A percentile compares a stretch with the other conserved stretches of the same genome.
Evolutionary conservation across 2,797 vertebrate species (phyloP).

Genomic region (Siniperca undulata): DNA sequence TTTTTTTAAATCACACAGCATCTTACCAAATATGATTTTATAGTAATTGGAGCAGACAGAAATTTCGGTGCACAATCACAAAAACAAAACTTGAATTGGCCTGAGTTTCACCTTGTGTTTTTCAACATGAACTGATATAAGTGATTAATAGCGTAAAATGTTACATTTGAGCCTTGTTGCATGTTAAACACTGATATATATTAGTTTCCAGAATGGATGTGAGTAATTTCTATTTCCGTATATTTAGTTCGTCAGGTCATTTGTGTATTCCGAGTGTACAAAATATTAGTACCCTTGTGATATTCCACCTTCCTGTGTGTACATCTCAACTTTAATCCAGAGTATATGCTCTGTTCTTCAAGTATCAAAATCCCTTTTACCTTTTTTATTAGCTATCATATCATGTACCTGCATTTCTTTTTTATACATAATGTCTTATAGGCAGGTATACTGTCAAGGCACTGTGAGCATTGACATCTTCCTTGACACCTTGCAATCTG

Average conservation of each 20-base stretch:
- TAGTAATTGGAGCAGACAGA: constrained; percentile 10
- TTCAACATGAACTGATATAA: neutral
- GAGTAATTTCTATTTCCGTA: constrained; percentile 31
- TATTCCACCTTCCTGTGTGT: neutral
- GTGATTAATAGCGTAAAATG: neutral
- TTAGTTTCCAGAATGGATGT: constrained; percentile 48
- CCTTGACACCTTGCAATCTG: neutral
- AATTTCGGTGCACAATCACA: neutral
- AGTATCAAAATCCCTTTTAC: neutral
- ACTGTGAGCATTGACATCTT: neutral
- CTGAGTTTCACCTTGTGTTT: constrained; percentile 15
- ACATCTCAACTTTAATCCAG: neutral
- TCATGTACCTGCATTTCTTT: neutral
- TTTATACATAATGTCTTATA: neutral
- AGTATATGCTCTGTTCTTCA: neutral
- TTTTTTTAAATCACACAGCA: neutral
- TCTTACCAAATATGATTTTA: neutral
- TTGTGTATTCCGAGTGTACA: constrained; percentile 54
- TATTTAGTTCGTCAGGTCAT: constrained; percentile 26
- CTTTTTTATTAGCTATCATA: neutral
- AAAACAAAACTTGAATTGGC: constrained; percentile 36
- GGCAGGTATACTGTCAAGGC: neutral
- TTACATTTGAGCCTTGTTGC: constrained; percentile 49
- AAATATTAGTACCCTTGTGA: constrained; percentile 39
- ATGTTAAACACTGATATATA: constrained; percentile 36